A percentile compares a stretch with the other conserved stretches of the same genome.
phyloP scores from a whole-genome alignment of 2,888 invertebrate genomes.

The Stenodera caucasica region DNA sequence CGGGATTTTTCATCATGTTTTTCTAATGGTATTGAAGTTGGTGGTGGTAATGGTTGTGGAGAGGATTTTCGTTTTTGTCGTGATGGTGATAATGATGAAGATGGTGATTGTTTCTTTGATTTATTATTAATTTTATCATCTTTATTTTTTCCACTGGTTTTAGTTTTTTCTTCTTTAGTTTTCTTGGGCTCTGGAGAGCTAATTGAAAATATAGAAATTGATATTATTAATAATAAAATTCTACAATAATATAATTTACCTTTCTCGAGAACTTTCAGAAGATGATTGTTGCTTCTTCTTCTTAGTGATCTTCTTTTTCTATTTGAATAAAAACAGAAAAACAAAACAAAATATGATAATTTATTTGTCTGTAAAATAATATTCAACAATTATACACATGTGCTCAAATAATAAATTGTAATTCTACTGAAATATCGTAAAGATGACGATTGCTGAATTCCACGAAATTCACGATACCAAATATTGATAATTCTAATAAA shows the following conservation, averaged over 20 bases:
- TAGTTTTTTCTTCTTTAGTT: conserved; percentile 28
- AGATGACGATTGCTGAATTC: conserved; percentile 3
- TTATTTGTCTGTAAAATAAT: conserved; percentile 3
- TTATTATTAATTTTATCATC: conserved; percentile 12
- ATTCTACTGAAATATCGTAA: conserved; percentile 19
- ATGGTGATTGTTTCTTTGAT: conserved; percentile 23
- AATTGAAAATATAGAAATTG: conserved; percentile 16
- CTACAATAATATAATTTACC: conserved; percentile 57
- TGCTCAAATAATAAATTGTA: conserved; percentile 26
- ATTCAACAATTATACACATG: conserved; percentile 24
- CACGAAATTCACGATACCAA: conserved; percentile 10
- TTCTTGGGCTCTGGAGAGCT: conserved; percentile 47
- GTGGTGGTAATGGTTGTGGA: conserved; percentile 22
- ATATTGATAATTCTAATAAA: conserved; percentile 8
- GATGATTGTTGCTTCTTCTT: conserved; percentile 62
- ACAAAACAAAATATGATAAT: not conserved
- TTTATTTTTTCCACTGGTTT: conserved; percentile 21
- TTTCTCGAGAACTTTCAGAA: conserved; percentile 61
- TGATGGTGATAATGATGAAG: conserved; percentile 25
- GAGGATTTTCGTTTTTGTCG: conserved; percentile 23
- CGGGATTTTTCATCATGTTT: conserved; percentile 29
- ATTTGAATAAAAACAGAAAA: conserved; percentile 48
- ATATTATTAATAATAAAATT: conserved; percentile 20
- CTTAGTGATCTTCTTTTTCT: conserved; percentile 58
- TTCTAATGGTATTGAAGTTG: conserved; percentile 15